Evolutionary conservation across 2,797 vertebrate species (phyloP), one percentile per base, ranked within the genome.

Genomic region (Fringilla coelebs): DNA sequence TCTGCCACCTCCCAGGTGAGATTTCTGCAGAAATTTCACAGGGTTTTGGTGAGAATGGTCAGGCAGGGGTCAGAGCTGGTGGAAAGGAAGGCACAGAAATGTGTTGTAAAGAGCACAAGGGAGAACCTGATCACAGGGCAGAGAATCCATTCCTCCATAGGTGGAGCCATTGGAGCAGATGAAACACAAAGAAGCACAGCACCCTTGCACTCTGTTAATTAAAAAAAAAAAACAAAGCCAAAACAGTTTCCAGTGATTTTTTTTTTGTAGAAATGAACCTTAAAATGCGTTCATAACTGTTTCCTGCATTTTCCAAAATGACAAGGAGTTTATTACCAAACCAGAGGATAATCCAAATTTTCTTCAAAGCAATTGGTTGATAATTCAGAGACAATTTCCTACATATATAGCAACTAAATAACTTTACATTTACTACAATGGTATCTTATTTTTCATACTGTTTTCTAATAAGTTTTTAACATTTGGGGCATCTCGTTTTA

Each of bases 391-490:
- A 26, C 2, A 54, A 54, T 72, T 85, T 51, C 38, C 28, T 54
- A 26, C 41, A 76, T 46, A 52, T 31, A 45, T 84, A 61, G 22
- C 10, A 89, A 60, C 43, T 77, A 67, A 65, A 60, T 32, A 62
- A 38, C 20, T 86, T 67, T 14, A 29, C 9, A 41, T 61, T 92
- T 61, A 11, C 9, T 63, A 17, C 20, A 31, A 26, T 18, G 2
- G 0, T 51, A 57, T 68, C 66, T 92, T 73, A 29, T 52, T 93
- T 75, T 71, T 83, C 28, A 36, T 43, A 11, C 5, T 45, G 7
- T 71, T 93, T 92, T 72, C 46, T 61, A 89, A 25, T 54, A 61
- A 58, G 5, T 4, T 65, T 89, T 82, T 84, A 71, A 54, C 78
- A 36, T 88, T 63, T 17, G 43, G 25, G 13, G 28, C 22, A 43